Evolutionary conservation across 2,797 vertebrate species (phyloP).

Genomic region (Sparus aurata): DNA sequence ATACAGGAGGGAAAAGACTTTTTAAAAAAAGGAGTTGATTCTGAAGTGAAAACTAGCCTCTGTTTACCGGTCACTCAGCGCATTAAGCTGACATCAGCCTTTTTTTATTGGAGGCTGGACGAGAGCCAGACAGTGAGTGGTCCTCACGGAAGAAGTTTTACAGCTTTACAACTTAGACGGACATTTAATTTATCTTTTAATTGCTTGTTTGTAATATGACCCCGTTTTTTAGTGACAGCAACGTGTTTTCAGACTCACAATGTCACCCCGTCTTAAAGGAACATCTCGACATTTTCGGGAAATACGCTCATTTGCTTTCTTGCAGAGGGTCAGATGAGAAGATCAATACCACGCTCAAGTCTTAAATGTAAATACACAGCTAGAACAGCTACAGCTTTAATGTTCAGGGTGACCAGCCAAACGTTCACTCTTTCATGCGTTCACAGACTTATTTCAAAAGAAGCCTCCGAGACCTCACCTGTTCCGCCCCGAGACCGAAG

Average conservation of each 20-base stretch:
- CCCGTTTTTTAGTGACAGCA: constrained; percentile 4
- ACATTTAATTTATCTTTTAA: constrained; percentile 44
- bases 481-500: constrained; percentile 96
- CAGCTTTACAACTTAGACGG: constrained; percentile 10
- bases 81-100: neutral
- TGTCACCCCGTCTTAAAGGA: constrained; percentile 29
- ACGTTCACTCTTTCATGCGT: neutral
- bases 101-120: constrained; percentile 10
- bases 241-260: constrained; percentile 11
- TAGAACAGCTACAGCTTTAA: no score
- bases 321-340: neutral
- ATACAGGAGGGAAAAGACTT: neutral
- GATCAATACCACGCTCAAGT: neutral
- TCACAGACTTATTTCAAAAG: neutral
- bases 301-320: neutral
- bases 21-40: neutral
- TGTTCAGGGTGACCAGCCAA: no score
- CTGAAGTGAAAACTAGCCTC: neutral
- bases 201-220: constrained; percentile 35
- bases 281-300: neutral
- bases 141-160: constrained; percentile 25
- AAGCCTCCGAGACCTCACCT: constrained; percentile 80
- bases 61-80: constrained; percentile 1
- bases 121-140: constrained; percentile 17
- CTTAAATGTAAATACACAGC: neutral